phyloP scores from a whole-genome alignment of 2,888 invertebrate species.

The Taphrorychus bicolor region DNA sequence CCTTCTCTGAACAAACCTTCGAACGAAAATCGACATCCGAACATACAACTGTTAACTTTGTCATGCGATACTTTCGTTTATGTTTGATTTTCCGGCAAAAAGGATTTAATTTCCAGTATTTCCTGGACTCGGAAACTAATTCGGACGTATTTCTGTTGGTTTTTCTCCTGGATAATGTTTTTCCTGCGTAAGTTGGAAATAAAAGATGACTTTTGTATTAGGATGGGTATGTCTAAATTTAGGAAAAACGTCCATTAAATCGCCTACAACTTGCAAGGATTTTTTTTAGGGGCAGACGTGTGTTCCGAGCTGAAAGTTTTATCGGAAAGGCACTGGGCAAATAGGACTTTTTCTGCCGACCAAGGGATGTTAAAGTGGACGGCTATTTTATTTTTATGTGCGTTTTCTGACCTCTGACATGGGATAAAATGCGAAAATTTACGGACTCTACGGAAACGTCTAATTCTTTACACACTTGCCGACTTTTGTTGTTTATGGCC shows the following conservation, averaged over 20 bases:
- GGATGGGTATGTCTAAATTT: background rate
- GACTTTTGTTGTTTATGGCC: conserved; percentile 23
- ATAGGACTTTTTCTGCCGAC: conserved; percentile 3
- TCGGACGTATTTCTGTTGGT: conserved; percentile 10
- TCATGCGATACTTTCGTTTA: conserved; percentile 27
- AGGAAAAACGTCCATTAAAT: background rate
- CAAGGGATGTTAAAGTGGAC: conserved; percentile 17
- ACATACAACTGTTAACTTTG: conserved; percentile 27
- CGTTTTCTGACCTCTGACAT: conserved; percentile 26
- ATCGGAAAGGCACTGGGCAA: background rate
- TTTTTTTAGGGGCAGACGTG: background rate
- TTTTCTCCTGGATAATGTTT: background rate
- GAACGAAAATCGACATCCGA: conserved; percentile 21
- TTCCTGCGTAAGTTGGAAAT: background rate
- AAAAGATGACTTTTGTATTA: background rate
- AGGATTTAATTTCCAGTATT: conserved; percentile 29
- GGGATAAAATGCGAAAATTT: conserved; percentile 27
- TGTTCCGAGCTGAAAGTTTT: background rate
- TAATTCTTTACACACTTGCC: conserved; percentile 24
- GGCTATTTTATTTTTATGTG: conserved; percentile 26
- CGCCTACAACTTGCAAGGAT: background rate
- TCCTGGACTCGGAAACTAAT: conserved; percentile 17
- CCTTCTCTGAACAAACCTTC: conserved; percentile 4
- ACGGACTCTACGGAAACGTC: conserved; percentile 27
- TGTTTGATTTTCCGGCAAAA: conserved; percentile 33